Percentiles rank a stretch among this genome's conserved stretches.
Conservation (phyloP, 2,888 invertebrate genomes). For the Marasmarcha lunaedactyla region DNA sequence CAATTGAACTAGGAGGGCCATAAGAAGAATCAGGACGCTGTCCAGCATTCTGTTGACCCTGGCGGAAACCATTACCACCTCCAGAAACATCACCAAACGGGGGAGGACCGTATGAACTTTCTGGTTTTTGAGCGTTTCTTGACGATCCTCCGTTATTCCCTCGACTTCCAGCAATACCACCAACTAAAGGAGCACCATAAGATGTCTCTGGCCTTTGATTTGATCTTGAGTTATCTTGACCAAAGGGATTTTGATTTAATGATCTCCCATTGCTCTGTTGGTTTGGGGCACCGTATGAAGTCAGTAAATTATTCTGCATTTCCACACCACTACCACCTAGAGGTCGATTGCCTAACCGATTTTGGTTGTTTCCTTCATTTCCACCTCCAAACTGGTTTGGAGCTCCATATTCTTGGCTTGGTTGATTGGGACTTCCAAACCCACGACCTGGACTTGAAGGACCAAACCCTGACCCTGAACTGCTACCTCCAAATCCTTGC, state of each 20-base stretch:
- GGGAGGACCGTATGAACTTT: conserved; percentile 49
- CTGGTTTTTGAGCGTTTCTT: conserved; percentile 32
- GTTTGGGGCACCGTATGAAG: not conserved
- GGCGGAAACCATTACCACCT: conserved; percentile 20
- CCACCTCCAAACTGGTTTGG: conserved; percentile 23
- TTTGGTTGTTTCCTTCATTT: not conserved
- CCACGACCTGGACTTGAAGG: conserved; percentile 13
- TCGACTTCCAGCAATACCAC: conserved; percentile 12
- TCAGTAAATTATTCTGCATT: too few relatives aligned
- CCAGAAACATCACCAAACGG: conserved; percentile 28
- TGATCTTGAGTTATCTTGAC: not conserved
- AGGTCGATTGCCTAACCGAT: conserved; percentile 16
- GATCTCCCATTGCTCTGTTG: not conserved
- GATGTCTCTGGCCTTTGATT: conserved; percentile 7
- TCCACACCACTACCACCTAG: conserved; percentile 15
- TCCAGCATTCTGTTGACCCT: conserved; percentile 12
- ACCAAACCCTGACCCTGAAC: conserved; percentile 10
- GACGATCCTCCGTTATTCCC: conserved; percentile 16
- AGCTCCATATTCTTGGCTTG: conserved; percentile 25
- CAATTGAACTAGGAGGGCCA: conserved; percentile 33
- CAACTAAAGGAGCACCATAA: conserved; percentile 21
- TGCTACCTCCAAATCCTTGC: conserved; percentile 8
- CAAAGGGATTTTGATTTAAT: not conserved
- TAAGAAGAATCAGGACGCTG: conserved; percentile 25
- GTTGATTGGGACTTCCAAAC: conserved; percentile 14